phyloP scores from a whole-genome alignment of 2,113 vertebrate genomes.

The Eubucco bourcierii region DNA sequence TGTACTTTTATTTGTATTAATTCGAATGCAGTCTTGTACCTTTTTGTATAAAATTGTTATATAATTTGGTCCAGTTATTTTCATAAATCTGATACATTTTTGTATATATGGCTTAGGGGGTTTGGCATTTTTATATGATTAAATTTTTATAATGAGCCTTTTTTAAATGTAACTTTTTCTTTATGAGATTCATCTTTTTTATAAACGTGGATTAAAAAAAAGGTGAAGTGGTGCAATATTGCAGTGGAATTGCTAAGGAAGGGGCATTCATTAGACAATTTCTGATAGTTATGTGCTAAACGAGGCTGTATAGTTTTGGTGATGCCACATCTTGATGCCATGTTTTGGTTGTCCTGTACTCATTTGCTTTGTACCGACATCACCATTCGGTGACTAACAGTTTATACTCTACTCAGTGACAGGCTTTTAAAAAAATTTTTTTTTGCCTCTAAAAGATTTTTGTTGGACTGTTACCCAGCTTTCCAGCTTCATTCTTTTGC shows the following conservation, averaged over 20 bases:
- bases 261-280: conserved; percentile 19
- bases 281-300: conserved; percentile 5
- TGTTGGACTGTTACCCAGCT: not conserved
- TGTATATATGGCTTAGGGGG: conserved; percentile 75
- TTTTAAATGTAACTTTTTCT: conserved; percentile 46
- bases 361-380: not conserved
- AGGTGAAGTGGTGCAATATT: conserved; percentile 72
- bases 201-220: conserved; percentile 32
- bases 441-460: not conserved
- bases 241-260: conserved; percentile 33
- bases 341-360: not conserved
- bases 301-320: not conserved
- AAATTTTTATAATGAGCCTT: conserved; percentile 74
- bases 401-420: not conserved
- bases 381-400: not conserved
- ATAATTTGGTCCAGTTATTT: conserved; percentile 77
- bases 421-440: not conserved
- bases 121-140: conserved; percentile 73
- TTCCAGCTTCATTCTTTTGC: not conserved
- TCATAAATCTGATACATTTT: conserved; percentile 74
- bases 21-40: conserved; percentile 67
- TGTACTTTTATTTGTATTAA: conserved; percentile 65
- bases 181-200: conserved; percentile 68
- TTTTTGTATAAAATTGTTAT: conserved; percentile 79
- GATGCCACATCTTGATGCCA: not conserved